phyloP scores from a whole-genome alignment of 2,113 vertebrate species.

The Procapra przewalskii region DNA sequence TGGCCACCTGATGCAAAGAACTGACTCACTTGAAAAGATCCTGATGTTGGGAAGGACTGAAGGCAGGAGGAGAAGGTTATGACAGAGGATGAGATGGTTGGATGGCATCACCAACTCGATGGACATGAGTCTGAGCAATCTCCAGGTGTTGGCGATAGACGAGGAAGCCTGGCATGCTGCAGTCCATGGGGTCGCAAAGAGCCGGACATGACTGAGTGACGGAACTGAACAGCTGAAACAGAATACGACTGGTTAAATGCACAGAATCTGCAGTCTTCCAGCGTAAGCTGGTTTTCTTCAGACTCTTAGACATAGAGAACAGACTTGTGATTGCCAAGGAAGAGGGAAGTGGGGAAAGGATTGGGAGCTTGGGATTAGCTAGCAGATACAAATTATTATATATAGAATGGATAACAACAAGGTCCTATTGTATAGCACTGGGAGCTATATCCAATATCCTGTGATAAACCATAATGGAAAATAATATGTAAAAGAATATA shows the following conservation, averaged over 20 bases:
- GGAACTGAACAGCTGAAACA: background rate
- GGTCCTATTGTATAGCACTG: background rate
- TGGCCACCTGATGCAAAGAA: background rate
- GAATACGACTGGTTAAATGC: background rate
- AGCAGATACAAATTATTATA: background rate
- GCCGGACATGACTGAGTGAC: background rate
- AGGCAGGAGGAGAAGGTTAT: background rate
- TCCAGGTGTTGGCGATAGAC: background rate
- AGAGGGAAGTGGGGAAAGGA: background rate
- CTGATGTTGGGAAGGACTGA: background rate
- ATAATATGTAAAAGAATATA: background rate
- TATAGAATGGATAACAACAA: background rate
- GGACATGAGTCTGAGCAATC: background rate
- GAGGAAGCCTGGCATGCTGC: background rate
- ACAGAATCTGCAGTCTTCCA: background rate
- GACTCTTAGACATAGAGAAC: background rate
- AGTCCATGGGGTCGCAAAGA: background rate
- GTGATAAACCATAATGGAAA: background rate
- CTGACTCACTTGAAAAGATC: background rate
- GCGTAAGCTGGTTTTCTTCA: slow-evolving; percentile 1
- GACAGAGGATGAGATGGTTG: background rate
- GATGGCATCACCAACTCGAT: background rate
- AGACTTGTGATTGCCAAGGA: background rate
- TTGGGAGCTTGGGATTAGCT: background rate
- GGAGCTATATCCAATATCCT: background rate